Evolutionary conservation across 2,797 vertebrate genomes (phyloP).

Genomic region (Esox lucius): DNA sequence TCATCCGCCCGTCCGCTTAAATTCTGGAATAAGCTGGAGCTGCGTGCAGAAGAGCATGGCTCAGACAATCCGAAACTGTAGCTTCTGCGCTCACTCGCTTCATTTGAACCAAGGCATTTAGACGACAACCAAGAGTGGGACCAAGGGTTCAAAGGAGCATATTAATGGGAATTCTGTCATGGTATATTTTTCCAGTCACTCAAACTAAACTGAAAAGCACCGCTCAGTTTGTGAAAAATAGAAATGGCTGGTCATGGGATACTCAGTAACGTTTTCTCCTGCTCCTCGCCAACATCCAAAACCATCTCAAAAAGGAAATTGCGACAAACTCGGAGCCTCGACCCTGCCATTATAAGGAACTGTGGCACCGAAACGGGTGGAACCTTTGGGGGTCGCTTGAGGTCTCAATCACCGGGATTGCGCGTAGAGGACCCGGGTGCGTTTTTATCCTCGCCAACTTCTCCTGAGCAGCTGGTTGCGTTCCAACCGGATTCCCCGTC

Average conservation of each 20-base stretch:
- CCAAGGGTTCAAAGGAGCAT: neutral
- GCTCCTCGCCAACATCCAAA: slow-evolving; percentile 78
- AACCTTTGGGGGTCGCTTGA: neutral
- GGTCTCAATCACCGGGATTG: neutral
- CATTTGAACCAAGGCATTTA: slow-evolving; percentile 16
- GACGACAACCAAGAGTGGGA: neutral
- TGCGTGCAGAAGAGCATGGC: slow-evolving; percentile 23
- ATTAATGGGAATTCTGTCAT: neutral
- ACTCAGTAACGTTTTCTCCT: slow-evolving; percentile 89
- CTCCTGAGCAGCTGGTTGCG: slow-evolving; percentile 51
- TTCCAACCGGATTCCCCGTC: slow-evolving; percentile 56
- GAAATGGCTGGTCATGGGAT: slow-evolving; percentile 81
- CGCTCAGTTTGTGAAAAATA: neutral
- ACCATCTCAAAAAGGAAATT: slow-evolving; percentile 82
- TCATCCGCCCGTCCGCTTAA: slow-evolving; percentile 14
- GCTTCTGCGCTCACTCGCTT: slow-evolving; percentile 28
- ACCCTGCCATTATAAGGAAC: slow-evolving; percentile 83
- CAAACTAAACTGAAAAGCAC: neutral
- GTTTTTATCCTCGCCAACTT: slow-evolving; percentile 17
- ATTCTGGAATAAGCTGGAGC: slow-evolving; percentile 30
- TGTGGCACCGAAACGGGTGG: slow-evolving; percentile 61
- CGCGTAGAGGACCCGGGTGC: slow-evolving; percentile 41
- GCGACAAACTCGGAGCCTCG: slow-evolving; percentile 87
- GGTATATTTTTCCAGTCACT: neutral
- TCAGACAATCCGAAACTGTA: slow-evolving; percentile 11